Evolutionary conservation across 2,888 invertebrate genomes (phyloP).

Genomic region (Pristionchus exspectatus): DNA sequence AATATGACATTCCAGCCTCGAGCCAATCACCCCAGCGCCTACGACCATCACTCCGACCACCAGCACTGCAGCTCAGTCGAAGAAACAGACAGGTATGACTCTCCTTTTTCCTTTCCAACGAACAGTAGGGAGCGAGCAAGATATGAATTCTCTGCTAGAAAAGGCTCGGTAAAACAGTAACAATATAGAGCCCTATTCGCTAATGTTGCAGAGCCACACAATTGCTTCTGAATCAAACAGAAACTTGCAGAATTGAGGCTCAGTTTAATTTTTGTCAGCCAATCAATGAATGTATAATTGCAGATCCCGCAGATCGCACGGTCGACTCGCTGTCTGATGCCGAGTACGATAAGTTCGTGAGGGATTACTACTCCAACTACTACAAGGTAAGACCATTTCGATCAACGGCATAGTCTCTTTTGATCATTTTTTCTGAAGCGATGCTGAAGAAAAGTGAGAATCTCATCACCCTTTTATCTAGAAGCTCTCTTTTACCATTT

Average conservation of each 20-base stretch:
- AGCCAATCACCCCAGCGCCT: not conserved
- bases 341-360: conserved; percentile 53
- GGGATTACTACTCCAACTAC: conserved; percentile 56
- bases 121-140: no score
- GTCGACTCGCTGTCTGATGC: conserved; percentile 52
- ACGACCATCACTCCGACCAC: not conserved
- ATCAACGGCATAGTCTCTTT: not conserved
- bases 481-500: no score
- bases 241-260: no score
- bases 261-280: no score
- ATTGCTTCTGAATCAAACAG: no score
- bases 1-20: not conserved
- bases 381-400: conserved; percentile 33
- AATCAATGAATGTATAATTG: not conserved
- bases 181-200: no score
- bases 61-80: not conserved
- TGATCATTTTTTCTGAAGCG: no score
- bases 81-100: not conserved
- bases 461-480: no score
- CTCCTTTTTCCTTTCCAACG: no score
- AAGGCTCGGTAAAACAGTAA: not conserved
- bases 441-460: no score
- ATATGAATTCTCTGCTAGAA: no score
- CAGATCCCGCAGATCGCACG: conserved; percentile 33
- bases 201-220: no score